These are phyloP conservation scores for Pseudomyrmex cubaensis DNA, from an alignment of 1,140 invertebrate species.

Conservation along the genomic window DNA sequence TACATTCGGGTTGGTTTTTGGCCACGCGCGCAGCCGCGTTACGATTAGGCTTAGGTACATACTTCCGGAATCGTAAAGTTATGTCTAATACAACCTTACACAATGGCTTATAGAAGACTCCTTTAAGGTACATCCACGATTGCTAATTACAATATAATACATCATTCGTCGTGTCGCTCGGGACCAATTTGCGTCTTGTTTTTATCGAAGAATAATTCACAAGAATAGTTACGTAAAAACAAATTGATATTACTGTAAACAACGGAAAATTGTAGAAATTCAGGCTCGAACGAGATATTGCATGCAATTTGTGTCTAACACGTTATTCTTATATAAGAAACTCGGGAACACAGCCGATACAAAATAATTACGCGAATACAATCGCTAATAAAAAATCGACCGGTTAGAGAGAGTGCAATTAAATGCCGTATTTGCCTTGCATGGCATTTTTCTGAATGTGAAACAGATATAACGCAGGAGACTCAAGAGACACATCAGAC, in stretches of 20 bases:
- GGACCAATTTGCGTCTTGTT: constrained; percentile 18
- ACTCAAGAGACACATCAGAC: not conserved
- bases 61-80: constrained; percentile 74
- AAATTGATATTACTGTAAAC: constrained; percentile 20
- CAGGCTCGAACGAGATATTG: not conserved
- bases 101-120: constrained; percentile 75
- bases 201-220: constrained; percentile 18
- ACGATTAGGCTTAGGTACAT: constrained; percentile 69
- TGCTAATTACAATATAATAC: constrained; percentile 85
- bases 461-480: not conserved
- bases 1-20: constrained; percentile 72
- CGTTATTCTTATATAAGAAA: constrained; percentile 14
- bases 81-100: constrained; percentile 75
- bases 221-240: not conserved
- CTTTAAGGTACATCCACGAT: constrained; percentile 76
- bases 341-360: not conserved
- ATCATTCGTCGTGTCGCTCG: constrained; percentile 69
- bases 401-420: constrained; percentile 13
- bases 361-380: constrained; percentile 25
- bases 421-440: not conserved
- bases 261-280: constrained; percentile 10
- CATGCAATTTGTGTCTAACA: constrained; percentile 12
- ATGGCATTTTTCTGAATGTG: not conserved
- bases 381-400: constrained; percentile 21
- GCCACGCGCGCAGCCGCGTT: constrained; percentile 30